A percentile compares a stretch with the other conserved stretches of the same genome.
phyloP scores from a whole-genome alignment of 2,888 invertebrate species.

The Ophion costatus region DNA sequence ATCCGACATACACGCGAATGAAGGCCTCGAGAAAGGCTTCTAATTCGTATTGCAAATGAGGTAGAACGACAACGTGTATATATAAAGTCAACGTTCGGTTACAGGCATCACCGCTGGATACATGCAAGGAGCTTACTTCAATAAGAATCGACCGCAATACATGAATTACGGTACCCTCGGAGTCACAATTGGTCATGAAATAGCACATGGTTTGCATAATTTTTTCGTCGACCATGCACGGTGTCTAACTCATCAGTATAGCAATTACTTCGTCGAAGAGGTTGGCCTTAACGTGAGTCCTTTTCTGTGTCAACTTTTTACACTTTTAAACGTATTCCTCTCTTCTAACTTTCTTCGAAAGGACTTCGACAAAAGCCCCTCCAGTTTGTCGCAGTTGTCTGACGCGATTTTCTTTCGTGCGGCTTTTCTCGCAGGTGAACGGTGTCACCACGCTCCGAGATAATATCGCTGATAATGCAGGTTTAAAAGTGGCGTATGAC shows the following conservation, averaged over 20 bases:
- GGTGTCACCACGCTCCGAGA: conserved; percentile 97
- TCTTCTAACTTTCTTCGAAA: too few relatives aligned
- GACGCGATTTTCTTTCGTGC: too few relatives aligned
- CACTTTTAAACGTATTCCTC: neutral
- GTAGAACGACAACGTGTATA: too few relatives aligned
- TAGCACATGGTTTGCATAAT: conserved; percentile 97
- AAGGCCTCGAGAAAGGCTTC: too few relatives aligned
- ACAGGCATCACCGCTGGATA: conserved; percentile 93
- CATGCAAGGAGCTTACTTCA: conserved; percentile 97
- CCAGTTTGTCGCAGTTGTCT: too few relatives aligned
- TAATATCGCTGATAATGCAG: conserved; percentile 98
- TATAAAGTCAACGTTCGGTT: too few relatives aligned
- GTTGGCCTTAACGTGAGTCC: conserved; percentile 89
- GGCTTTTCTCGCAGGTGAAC: conserved; percentile 87
- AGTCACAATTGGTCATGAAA: conserved; percentile 96
- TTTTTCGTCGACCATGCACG: conserved; percentile 93
- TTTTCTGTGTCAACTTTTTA: neutral
- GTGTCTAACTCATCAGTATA: conserved; percentile 97
- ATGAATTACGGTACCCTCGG: conserved; percentile 89
- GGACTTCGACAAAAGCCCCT: too few relatives aligned
- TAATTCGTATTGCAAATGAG: too few relatives aligned
- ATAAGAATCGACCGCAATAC: conserved; percentile 85
- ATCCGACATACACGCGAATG: too few relatives aligned
- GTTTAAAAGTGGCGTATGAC: conserved; percentile 94
- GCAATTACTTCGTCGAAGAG: conserved; percentile 93